Evolutionary conservation across 1,140 invertebrate species (phyloP), one percentile per base, ranked within the genome.

Genomic region (Paracyclopina nana): DNA sequence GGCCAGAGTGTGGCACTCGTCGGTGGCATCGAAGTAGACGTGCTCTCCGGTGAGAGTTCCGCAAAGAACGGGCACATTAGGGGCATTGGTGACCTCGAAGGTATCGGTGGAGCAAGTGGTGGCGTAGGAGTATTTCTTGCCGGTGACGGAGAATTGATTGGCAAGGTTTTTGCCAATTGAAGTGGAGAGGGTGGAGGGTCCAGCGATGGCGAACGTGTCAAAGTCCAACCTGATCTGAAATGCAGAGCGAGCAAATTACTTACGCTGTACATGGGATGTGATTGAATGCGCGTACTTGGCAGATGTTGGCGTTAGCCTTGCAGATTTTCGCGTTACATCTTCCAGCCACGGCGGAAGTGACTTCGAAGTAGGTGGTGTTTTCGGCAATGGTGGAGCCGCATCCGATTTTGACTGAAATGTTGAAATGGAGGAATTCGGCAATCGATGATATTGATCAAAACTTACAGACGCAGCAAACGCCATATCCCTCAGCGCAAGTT

Each of bases 341-440:
- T 20, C 29, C 30, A 4, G 22, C 20, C 9, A 14, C 11, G 31
- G 48, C 16, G 2, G 25, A 8, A 5, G 20, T 11, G 2, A 18
- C 16, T 9, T 38, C n/a, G 34, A 50, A 50, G 22, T 50, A 50
- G 28, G 48, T 50, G 18, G 14, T 20, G 14, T 50, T 50, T 22
- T 50, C 48, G n/a, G 9, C 4, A 14, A 30, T 20, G 11, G 3
- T 5, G 1, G 14, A 9, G 2, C 48, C 48, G 16, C 48, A 50
- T 38, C 30, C 34, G 20, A 20, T 20, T 2, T 20, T 14, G 11
- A 41, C 48, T 42, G n/a, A 38, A 38, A 9, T 16, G 8, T 31
- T 20, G 16, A 38, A 4, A 20, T 16, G 40, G 20, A 43, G 14
- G 20, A 9, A 31, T 31, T 31, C 30, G 14, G 30, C 30, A 9